phyloP scores from a whole-genome alignment of 2,113 vertebrate genomes.

The Microcebus murinus region DNA sequence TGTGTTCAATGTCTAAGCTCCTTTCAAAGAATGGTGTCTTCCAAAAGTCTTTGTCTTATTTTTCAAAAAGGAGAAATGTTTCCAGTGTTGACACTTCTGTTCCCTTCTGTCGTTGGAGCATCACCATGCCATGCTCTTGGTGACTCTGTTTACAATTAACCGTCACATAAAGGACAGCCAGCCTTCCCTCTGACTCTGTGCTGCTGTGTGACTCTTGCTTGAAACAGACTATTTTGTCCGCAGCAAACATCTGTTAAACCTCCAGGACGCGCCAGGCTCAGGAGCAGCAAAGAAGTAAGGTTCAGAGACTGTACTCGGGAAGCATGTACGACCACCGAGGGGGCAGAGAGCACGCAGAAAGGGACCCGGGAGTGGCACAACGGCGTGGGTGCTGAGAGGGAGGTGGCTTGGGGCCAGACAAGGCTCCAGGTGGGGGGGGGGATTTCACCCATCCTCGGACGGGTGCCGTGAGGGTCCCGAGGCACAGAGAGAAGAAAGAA shows the following conservation, averaged over 20 bases:
- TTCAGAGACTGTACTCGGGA: accelerated
- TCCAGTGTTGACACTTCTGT: neutral
- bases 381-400: accelerated
- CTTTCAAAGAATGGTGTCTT: neutral
- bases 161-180: accelerated
- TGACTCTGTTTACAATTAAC: neutral
- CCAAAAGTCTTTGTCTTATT: neutral
- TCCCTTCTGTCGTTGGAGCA: neutral
- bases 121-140: accelerated
- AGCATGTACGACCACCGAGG: accelerated
- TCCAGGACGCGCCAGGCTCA: neutral
- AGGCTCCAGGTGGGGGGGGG: no score
- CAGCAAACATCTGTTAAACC: neutral
- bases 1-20: neutral
- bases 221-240: no score
- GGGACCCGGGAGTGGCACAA: accelerated
- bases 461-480: neutral
- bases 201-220: neutral
- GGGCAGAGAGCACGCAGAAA: accelerated
- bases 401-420: no score
- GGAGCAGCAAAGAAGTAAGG: accelerated
- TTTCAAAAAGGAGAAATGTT: neutral
- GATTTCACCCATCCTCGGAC: no score
- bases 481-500: neutral
- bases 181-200: neutral